Percentiles rank a stretch among this genome's conserved stretches.
These are phyloP conservation scores for Seriola quinqueradiata DNA, from an alignment of 2,113 vertebrate genomes.

Conservation along the genomic window DNA sequence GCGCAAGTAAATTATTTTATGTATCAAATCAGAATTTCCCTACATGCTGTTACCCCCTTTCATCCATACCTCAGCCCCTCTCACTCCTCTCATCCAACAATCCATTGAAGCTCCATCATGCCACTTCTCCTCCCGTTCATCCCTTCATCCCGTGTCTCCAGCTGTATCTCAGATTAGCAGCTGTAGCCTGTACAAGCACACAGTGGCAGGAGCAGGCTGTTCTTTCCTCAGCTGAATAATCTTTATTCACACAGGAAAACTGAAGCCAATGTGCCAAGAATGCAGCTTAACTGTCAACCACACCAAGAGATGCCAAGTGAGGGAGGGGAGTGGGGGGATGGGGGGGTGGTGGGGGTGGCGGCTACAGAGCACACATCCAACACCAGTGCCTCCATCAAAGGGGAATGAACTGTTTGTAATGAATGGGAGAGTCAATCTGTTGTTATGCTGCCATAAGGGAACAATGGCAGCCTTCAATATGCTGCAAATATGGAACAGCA, in stretches of 20 bases:
- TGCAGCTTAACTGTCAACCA: slow-evolving; percentile 33
- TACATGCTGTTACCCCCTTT: slow-evolving; percentile 1
- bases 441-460: slow-evolving; percentile 33
- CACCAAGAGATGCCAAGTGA: slow-evolving; percentile 1
- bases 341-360: background rate
- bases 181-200: slow-evolving; percentile 21
- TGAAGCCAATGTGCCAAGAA: slow-evolving; percentile 29
- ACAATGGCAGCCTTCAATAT: slow-evolving; percentile 27
- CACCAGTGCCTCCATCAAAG: slow-evolving; percentile 18
- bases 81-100: slow-evolving; percentile 10
- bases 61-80: slow-evolving; percentile 3
- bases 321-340: background rate
- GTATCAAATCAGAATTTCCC: background rate
- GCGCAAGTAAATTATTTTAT: background rate
- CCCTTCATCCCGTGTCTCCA: slow-evolving; percentile 21
- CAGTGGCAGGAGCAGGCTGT: slow-evolving; percentile 34
- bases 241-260: slow-evolving; percentile 54
- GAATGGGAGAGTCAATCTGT: slow-evolving; percentile 30
- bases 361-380: slow-evolving; percentile 19
- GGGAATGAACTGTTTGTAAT: slow-evolving; percentile 29
- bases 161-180: slow-evolving; percentile 45
- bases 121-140: slow-evolving; percentile 33
- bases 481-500: slow-evolving; percentile 11
- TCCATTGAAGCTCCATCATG: slow-evolving; percentile 18
- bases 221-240: slow-evolving; percentile 55